A percentile compares a stretch with the other conserved stretches of the same genome.
These are phyloP conservation scores for Palythoa heliodiscus DNA, from an alignment of 92 coral and sea anemone species.

Conservation along the genomic window DNA sequence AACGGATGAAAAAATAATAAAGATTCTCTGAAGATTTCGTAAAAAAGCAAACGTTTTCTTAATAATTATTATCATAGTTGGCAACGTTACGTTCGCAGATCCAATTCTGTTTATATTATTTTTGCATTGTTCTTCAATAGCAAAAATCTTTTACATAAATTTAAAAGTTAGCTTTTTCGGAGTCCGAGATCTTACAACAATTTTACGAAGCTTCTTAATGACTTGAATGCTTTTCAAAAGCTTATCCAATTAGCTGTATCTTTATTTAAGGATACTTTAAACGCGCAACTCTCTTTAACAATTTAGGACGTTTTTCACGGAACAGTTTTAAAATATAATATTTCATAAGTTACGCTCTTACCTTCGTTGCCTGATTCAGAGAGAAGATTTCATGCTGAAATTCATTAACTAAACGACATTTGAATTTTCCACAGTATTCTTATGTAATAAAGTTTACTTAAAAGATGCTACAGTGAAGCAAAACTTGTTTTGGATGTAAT, in stretches of 20 bases:
- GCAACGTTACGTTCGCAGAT: not conserved
- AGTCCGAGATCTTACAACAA: not conserved
- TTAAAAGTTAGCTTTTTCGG: not conserved
- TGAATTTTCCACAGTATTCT: constrained; percentile 4
- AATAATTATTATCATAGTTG: not conserved
- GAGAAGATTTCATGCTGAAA: constrained; percentile 38
- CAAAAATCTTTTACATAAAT: not conserved
- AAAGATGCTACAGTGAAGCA: constrained; percentile 44
- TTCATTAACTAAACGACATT: not conserved
- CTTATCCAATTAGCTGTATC: not conserved
- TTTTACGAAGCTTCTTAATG: constrained; percentile 9
- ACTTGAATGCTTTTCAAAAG: not conserved
- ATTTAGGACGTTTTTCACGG: not conserved
- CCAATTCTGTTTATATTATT: not conserved
- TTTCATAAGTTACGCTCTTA: constrained; percentile 3
- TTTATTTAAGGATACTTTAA: not conserved
- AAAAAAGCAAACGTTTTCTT: not conserved
- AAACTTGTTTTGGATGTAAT: not conserved
- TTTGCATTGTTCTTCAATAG: not conserved
- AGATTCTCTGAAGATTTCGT: no score
- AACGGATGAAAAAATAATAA: not conserved
- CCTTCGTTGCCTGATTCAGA: constrained; percentile 15
- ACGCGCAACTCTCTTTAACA: not conserved
- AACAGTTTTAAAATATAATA: constrained; percentile 4
- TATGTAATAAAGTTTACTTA: constrained; percentile 1